Evolutionary conservation across 2,888 invertebrate species (phyloP).

Genomic region (Pediacus dermestoides): DNA sequence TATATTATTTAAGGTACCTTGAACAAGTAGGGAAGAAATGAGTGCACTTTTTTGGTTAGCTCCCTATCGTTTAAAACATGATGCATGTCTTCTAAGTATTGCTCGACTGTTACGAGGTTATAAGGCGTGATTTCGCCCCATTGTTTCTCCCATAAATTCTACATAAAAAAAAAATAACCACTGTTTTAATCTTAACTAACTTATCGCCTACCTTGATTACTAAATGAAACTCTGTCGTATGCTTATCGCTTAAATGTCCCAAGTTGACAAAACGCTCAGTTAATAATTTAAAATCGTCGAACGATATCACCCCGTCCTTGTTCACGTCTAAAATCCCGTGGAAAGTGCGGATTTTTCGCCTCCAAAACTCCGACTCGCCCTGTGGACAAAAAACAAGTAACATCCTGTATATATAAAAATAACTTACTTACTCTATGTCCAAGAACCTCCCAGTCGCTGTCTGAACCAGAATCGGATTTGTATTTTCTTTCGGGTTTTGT

Average conservation of each 20-base stretch:
- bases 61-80: conserved; percentile 75
- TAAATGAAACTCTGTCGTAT: conserved; percentile 65
- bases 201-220: conserved; percentile 71
- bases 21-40: conserved; percentile 77
- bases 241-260: conserved; percentile 66
- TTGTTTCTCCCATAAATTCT: conserved; percentile 77
- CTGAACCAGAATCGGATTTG: conserved; percentile 49
- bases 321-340: conserved; percentile 80
- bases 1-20: conserved; percentile 57
- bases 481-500: conserved; percentile 50
- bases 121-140: conserved; percentile 80
- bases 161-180: conserved; percentile 37
- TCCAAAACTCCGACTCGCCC: conserved; percentile 69
- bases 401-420: no score
- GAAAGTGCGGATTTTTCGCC: conserved; percentile 80
- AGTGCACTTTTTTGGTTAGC: conserved; percentile 69
- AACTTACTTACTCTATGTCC: conserved; percentile 36
- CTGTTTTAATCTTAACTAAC: conserved; percentile 2
- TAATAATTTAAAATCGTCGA: conserved; percentile 73
- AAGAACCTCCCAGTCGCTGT: conserved; percentile 59
- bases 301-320: conserved; percentile 81
- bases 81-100: conserved; percentile 77
- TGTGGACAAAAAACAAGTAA: conserved; percentile 32
- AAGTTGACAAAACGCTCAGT: conserved; percentile 71
- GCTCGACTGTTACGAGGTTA: conserved; percentile 77